phyloP scores from a whole-genome alignment of 2,888 invertebrate species.

The Philereme transversata region DNA sequence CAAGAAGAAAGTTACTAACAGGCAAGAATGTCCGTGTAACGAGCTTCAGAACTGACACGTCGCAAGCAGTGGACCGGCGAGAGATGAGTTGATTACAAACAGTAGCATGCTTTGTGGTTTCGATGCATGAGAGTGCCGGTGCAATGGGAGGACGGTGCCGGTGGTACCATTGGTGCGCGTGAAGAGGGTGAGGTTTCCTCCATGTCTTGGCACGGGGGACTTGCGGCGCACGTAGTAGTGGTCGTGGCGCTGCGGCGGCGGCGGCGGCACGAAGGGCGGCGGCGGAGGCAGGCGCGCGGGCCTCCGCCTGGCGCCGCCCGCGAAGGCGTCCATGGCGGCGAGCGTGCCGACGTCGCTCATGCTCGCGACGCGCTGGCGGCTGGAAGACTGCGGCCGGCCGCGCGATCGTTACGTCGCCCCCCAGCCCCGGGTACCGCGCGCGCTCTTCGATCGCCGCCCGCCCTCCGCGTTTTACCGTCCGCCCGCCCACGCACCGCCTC shows the following conservation, averaged over 20 bases:
- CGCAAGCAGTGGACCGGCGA: conserved; percentile 25
- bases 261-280: conserved; percentile 78
- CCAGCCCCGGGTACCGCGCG: conserved; percentile 70
- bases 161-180: conserved; percentile 74
- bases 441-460: conserved; percentile 80
- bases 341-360: conserved; percentile 83
- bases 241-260: conserved; percentile 77
- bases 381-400: conserved; percentile 77
- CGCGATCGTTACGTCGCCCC: conserved; percentile 68
- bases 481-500: conserved; percentile 72
- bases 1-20: conserved; percentile 17
- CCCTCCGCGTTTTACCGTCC: conserved; percentile 69
- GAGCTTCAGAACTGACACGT: conserved; percentile 22
- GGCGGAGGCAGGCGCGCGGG: conserved; percentile 77
- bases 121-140: conserved; percentile 29
- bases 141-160: conserved; percentile 39
- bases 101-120: conserved; percentile 22
- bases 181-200: conserved; percentile 75
- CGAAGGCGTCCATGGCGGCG: conserved; percentile 82
- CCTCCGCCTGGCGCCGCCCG: conserved; percentile 80
- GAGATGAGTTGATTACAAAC: conserved; percentile 23
- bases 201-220: conserved; percentile 75
- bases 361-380: conserved; percentile 79
- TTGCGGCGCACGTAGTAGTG: conserved; percentile 81
- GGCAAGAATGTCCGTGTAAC: conserved; percentile 26